Conservation (phyloP, 1,140 invertebrate species). For the Drosophila busckii region DNA sequence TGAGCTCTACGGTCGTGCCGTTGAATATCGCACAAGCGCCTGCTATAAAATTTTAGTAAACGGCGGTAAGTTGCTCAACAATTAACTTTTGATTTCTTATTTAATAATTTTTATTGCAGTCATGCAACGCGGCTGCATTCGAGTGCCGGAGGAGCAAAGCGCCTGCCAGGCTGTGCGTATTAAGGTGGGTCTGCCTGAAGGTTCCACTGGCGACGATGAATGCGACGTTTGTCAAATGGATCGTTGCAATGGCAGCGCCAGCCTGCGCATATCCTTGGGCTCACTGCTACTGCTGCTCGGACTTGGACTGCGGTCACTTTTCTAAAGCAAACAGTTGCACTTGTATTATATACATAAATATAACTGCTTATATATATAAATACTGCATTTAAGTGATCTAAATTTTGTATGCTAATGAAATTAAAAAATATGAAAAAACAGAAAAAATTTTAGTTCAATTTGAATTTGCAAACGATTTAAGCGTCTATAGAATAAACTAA, state of each 20-base stretch:
- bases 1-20: constrained; percentile 11
- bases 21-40: constrained; percentile 15
- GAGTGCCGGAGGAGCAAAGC: constrained; percentile 14
- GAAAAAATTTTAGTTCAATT: neutral
- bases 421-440: constrained; percentile 17
- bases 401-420: constrained; percentile 28
- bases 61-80: constrained; percentile 26
- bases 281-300: constrained; percentile 38
- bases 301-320: constrained; percentile 33
- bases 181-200: neutral
- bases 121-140: constrained; percentile 48
- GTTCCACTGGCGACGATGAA: constrained; percentile 16
- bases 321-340: neutral
- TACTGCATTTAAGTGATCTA: constrained; percentile 21
- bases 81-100: neutral
- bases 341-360: constrained; percentile 32
- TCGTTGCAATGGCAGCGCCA: constrained; percentile 56
- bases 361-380: constrained; percentile 28
- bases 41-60: constrained; percentile 54
- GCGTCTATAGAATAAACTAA: neutral
- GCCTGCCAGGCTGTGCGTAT: constrained; percentile 46
- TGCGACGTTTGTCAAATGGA: constrained; percentile 48
- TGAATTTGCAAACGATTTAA: constrained; percentile 9
- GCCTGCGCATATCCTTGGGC: constrained; percentile 38
- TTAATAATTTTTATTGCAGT: constrained; percentile 9